Percentiles rank a stretch among this genome's conserved stretches.
These are phyloP conservation scores for Lagenorhynchus albirostris DNA, from an alignment of 2,113 vertebrate species.

Conservation along the genomic window DNA sequence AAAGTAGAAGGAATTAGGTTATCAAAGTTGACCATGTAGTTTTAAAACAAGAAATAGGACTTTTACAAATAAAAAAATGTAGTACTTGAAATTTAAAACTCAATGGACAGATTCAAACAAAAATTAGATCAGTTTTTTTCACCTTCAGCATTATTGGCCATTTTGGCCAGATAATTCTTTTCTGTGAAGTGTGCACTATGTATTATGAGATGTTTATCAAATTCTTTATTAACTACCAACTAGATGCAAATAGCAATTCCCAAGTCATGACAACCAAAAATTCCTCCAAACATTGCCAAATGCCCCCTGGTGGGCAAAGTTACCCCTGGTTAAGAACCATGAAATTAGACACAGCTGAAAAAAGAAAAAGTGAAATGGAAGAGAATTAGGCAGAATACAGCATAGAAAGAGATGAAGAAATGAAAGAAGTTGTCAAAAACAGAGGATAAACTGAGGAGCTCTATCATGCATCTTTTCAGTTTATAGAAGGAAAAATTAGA, in stretches of 20 bases:
- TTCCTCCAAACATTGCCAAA: not conserved
- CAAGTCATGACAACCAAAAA: not conserved
- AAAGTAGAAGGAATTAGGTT: not conserved
- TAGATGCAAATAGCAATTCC: not conserved
- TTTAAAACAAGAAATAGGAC: not conserved
- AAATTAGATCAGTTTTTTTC: not conserved
- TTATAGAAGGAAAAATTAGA: not conserved
- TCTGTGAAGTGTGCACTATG: not conserved
- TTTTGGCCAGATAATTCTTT: not conserved
- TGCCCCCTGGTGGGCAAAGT: not conserved
- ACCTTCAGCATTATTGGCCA: not conserved
- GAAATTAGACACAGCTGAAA: not conserved
- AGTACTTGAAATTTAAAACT: slow-evolving; percentile 23
- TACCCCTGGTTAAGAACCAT: not conserved
- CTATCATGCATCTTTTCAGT: not conserved
- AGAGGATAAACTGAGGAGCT: not conserved
- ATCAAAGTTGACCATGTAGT: not conserved
- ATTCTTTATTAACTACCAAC: not conserved
- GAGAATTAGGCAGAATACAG: not conserved
- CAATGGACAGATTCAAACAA: not conserved
- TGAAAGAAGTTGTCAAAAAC: not conserved
- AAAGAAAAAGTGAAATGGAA: not conserved
- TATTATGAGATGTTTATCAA: not conserved
- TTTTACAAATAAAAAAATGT: slow-evolving; percentile 3
- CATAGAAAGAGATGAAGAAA: not conserved